These are phyloP conservation scores for Ochropleura leucogaster DNA, from an alignment of 2,888 invertebrate species.

Conservation along the genomic window DNA sequence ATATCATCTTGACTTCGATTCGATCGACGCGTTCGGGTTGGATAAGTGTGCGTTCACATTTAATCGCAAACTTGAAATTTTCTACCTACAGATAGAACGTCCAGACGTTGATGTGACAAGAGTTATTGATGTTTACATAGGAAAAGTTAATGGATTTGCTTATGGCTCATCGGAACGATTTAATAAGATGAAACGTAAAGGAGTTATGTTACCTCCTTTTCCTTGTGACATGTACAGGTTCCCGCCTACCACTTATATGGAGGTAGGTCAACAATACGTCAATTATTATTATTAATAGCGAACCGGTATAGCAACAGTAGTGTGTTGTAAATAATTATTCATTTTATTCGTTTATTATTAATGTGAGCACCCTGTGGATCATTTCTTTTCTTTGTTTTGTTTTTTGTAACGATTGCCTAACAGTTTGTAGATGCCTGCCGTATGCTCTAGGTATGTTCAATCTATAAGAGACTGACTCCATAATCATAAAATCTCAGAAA, in stretches of 20 bases:
- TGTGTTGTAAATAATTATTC: too few relatives aligned
- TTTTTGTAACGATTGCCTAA: too few relatives aligned
- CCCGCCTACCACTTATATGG: conserved; percentile 84
- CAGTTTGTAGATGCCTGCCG: too few relatives aligned
- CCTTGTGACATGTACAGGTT: conserved; percentile 88
- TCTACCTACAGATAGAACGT: conserved; percentile 71
- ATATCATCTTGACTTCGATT: too few relatives aligned
- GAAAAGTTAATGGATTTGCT: conserved; percentile 89
- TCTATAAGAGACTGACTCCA: too few relatives aligned
- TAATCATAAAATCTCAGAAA: too few relatives aligned
- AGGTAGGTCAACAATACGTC: conserved; percentile 69
- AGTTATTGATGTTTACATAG: conserved; percentile 87
- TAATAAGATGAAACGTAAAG: conserved; percentile 87
- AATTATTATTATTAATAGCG: background rate
- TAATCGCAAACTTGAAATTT: background rate
- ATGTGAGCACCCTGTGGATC: too few relatives aligned
- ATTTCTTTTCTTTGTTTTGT: too few relatives aligned
- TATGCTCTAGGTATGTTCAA: too few relatives aligned
- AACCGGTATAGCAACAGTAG: background rate
- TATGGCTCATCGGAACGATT: conserved; percentile 88
- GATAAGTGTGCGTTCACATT: too few relatives aligned
- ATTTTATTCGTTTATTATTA: too few relatives aligned
- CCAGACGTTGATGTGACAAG: conserved; percentile 82
- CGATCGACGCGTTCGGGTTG: too few relatives aligned
- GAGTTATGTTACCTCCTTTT: conserved; percentile 88